Base-by-base conservation (phyloP, 2,113 vertebrate genomes). In the Eclectus roratus region DNA sequence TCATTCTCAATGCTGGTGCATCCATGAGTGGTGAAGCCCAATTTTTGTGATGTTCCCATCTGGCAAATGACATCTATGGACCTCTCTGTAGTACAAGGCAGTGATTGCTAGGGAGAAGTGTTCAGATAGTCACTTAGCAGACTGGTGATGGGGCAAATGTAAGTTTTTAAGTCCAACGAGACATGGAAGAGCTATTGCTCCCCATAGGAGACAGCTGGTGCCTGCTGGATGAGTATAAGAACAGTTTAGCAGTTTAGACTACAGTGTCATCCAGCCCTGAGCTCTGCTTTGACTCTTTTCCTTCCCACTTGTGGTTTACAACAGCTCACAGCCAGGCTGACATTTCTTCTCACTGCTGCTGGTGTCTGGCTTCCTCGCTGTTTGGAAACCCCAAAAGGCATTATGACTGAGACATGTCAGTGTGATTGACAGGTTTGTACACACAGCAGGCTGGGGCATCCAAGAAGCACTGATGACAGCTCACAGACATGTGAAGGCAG, bases 381-480 rank as follows among this genome's bases (percentile, higher is more conserved):
- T 93, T 94, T 92, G 93, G 80, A 94, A 96, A 90, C 31, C 82
- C 82, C 76, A 95, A 44, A 3, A 13, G 72, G 72, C 23, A 0
- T 88, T 92, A 76, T 72, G 88, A 83, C 78, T 76, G 63, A 96
- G 74, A 37, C 14, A 24, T 9, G n/a, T 44, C 56, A 81, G 25
- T 39, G 24, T 83, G 89, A 86, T 52, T 94, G 92, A 66, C 92
- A 94, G 65, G 33, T 93, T 90, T 96, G 58, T 93, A 90, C 65
- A 96, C 66, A 78, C 15, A 68, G 72, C 2, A 2, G 76, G 29
- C 52, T 86, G 52, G 69, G 76, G 17, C 70, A 93, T 87, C 74
- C 80, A 87, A 80, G 66, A 81, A 94, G 47, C 56, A 18, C 47
- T 56, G 77, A 76, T 65, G 89, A 89, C 49, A 85, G 88, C 53